Conservation (phyloP, 2,797 vertebrate species). For the Rallus crepitans region DNA sequence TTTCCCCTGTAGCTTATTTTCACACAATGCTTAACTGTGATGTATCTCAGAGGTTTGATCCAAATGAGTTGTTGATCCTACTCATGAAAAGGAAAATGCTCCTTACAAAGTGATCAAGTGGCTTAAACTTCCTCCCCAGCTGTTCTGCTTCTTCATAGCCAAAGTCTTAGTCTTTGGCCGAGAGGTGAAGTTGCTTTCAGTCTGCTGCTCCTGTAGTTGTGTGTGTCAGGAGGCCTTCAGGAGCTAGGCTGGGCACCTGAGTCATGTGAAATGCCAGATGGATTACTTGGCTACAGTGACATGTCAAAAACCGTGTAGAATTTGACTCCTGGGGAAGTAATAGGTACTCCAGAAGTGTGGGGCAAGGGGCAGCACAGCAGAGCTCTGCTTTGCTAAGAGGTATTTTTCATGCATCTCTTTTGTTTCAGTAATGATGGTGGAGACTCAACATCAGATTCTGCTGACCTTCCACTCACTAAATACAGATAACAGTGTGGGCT, state of each 20-base stretch:
- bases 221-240: background rate
- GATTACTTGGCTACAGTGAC: background rate
- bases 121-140: conserved; percentile 58
- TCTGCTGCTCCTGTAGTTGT: background rate
- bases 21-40: background rate
- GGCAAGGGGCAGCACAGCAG: background rate
- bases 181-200: background rate
- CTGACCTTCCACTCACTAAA: background rate
- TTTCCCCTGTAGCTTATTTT: background rate
- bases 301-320: background rate
- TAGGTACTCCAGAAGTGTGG: background rate
- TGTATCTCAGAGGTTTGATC: background rate
- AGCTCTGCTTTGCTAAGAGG: background rate
- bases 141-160: conserved; percentile 36
- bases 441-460: background rate
- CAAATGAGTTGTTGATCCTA: conserved; percentile 28
- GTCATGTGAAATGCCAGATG: background rate
- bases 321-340: background rate
- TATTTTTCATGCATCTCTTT: background rate
- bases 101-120: conserved; percentile 58
- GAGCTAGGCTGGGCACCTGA: background rate
- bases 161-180: background rate
- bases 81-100: conserved; percentile 60
- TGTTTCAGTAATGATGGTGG: background rate
- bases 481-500: background rate